Evolutionary conservation across 2,797 vertebrate species (phyloP).

Genomic region (Rhabdophis nuchalis): DNA sequence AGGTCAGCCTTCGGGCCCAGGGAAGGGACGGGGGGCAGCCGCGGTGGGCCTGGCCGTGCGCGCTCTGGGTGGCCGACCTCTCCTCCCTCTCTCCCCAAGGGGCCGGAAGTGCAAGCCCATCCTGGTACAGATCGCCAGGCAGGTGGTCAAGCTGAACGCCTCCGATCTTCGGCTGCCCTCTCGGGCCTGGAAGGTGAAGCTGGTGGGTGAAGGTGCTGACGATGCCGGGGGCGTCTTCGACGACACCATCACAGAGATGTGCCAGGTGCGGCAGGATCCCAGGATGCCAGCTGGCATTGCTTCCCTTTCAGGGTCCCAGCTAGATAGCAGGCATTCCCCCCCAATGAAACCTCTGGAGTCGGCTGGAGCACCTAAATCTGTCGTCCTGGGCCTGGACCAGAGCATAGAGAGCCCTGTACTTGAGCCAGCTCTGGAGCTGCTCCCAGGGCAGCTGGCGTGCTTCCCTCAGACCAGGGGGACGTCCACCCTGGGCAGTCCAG

Average conservation of each 20-base stretch:
- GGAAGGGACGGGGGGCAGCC: fast-evolving
- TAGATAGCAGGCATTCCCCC: not conserved
- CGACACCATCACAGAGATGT: constrained; percentile 85
- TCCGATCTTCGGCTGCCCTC: constrained; percentile 82
- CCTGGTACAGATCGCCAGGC: constrained; percentile 81
- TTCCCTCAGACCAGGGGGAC: not conserved
- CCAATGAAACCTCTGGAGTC: not conserved
- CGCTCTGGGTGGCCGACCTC: not conserved
- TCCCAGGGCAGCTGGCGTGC: not conserved
- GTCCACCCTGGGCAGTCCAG: not conserved
- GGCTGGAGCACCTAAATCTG: not conserved
- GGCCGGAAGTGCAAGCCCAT: constrained; percentile 84
- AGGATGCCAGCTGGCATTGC: fast-evolving
- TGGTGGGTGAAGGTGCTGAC: constrained; percentile 82
- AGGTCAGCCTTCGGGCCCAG: constrained; percentile 64
- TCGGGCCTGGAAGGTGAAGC: constrained; percentile 82
- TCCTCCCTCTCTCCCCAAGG: constrained; percentile 52
- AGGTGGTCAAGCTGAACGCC: constrained; percentile 81
- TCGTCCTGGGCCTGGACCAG: not conserved
- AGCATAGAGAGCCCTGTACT: not conserved
- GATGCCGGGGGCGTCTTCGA: constrained; percentile 83
- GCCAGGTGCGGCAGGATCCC: constrained; percentile 70
- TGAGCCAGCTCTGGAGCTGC: not conserved
- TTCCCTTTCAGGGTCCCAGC: not conserved
- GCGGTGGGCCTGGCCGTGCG: fast-evolving